These are phyloP conservation scores for Drosophila paranaensis DNA, from an alignment of 2,888 invertebrate genomes.

Conservation along the genomic window DNA sequence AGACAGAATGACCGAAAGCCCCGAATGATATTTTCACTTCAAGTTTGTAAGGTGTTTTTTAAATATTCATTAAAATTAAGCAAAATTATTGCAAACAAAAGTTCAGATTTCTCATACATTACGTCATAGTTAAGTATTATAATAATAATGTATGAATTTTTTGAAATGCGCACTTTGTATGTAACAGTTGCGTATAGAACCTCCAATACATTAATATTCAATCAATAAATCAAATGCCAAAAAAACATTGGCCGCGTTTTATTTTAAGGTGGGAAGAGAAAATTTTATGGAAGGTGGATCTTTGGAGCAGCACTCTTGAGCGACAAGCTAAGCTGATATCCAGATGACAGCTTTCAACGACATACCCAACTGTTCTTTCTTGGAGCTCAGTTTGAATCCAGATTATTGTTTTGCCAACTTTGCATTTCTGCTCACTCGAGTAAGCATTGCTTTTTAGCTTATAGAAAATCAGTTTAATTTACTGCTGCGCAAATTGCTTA, in stretches of 20 bases:
- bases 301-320: too few relatives aligned
- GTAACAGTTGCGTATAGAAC: conserved; percentile 66
- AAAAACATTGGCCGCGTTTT: conserved; percentile 25
- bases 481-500: too few relatives aligned
- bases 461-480: too few relatives aligned
- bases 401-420: too few relatives aligned
- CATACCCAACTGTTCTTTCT: too few relatives aligned
- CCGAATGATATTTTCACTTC: conserved; percentile 63
- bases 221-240: conserved; percentile 79
- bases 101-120: conserved; percentile 70
- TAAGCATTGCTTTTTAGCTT: too few relatives aligned
- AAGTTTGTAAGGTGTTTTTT: conserved; percentile 70
- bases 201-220: conserved; percentile 77
- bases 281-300: too few relatives aligned
- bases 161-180: conserved; percentile 68
- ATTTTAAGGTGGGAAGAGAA: not conserved
- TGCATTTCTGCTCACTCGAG: too few relatives aligned
- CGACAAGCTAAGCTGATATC: too few relatives aligned
- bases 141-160: conserved; percentile 73
- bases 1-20: conserved; percentile 27
- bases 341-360: too few relatives aligned
- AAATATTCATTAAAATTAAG: conserved; percentile 69
- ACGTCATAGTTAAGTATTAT: conserved; percentile 77
- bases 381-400: too few relatives aligned
- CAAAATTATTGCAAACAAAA: conserved; percentile 55